Conservation (phyloP, 2,113 vertebrate genomes). For the Chaetodon trifascialis region DNA sequence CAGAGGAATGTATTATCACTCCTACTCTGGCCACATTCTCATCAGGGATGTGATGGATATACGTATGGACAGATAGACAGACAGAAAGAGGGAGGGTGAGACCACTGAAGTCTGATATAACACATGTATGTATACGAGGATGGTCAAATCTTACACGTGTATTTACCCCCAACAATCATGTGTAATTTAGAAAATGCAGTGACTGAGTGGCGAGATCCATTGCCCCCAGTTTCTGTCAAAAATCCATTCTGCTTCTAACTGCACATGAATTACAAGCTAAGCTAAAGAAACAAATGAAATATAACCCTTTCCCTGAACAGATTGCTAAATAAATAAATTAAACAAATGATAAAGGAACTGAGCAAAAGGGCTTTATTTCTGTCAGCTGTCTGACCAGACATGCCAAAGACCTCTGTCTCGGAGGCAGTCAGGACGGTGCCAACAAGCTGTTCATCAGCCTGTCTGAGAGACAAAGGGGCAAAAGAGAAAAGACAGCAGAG, state of each 20-base stretch:
- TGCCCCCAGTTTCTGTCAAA: neutral
- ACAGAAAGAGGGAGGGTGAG: neutral
- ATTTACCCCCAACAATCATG: neutral
- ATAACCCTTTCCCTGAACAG: neutral
- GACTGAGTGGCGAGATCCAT: neutral
- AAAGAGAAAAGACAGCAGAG: neutral
- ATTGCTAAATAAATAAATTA: too few species aligned
- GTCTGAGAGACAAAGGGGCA: constrained; percentile 1
- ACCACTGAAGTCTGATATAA: neutral
- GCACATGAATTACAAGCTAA: neutral
- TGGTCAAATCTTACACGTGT: neutral
- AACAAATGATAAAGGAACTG: neutral
- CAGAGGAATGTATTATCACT: constrained; percentile 37
- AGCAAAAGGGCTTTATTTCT: neutral
- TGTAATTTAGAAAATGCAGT: neutral
- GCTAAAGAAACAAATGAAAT: neutral
- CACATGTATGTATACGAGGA: too few species aligned
- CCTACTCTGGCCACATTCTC: constrained; percentile 6
- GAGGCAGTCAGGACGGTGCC: constrained; percentile 16
- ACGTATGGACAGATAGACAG: neutral
- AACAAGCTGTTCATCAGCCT: constrained; percentile 41
- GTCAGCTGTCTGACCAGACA: neutral
- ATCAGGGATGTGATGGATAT: constrained; percentile 10
- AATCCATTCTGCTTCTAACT: neutral
- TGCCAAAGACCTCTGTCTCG: neutral